Base-by-base conservation (phyloP, 2,797 vertebrate species). In the Acanthopagrus latus region DNA sequence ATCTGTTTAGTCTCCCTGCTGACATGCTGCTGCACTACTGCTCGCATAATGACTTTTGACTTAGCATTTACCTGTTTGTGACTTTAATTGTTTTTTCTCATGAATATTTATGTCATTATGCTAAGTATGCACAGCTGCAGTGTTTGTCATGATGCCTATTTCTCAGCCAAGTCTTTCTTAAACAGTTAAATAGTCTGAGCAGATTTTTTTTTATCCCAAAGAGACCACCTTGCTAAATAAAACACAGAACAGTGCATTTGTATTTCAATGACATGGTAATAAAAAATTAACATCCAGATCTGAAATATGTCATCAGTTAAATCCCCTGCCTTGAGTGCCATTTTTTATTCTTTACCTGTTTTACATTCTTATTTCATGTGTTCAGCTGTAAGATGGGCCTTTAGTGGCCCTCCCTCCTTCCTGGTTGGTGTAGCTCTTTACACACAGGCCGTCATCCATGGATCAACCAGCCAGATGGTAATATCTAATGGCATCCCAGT, bases 381-480 rank as follows among this genome's bases (percentile, higher is more conserved):
- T 44, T 69, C 16, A 64, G 51, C 23, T 55, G 25, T 41, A 60
- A 54, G 4, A 50, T 25, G 13, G 43, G n/a, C n/a, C 33, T 52
- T 51, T 69, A n/a, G 20, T 79, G 62, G 54, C 43, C 59, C 54
- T 23, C 62, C 41, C 64, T 70, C 50, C 46, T 56, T 51, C 50
- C 29, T 56, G 69, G 41, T 64, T 38, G 52, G 33, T 72, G 51
- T 55, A 50, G 77, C 44, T 77, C 4, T 74, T 46, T 29, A 56
- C 13, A 57, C 25, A 71, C 18, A 62, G 47, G 51, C 56, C 72
- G 44, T 29, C 54, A 76, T 81, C 63, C 67, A 66, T 86, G 78
- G 83, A 86, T 89, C 80, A 82, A 63, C n/a, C 75, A 76, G 76
- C 67, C 88, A 90, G 86, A 90, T 89, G 83, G 82, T 83, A 87